Percentiles rank a stretch among this genome's conserved stretches.
phyloP scores from a whole-genome alignment of 2,113 vertebrate genomes.

The Hymenochirus boettgeri region DNA sequence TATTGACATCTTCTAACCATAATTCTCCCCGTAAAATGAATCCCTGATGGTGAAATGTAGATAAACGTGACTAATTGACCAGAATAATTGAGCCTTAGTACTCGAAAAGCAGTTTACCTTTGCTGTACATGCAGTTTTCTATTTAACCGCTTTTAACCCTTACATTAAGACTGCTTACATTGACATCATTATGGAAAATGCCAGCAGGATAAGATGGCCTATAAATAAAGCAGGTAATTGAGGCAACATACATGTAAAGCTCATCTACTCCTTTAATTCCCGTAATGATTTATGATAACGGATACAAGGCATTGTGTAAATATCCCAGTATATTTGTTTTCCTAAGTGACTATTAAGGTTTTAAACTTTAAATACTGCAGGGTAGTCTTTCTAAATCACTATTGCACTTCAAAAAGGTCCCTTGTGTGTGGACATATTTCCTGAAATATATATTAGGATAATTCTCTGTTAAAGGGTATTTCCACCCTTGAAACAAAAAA shows the following conservation, averaged over 20 bases:
- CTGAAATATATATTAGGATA: too few species aligned
- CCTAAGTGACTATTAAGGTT: too few species aligned
- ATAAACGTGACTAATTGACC: constrained; percentile 71
- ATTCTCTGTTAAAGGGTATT: too few species aligned
- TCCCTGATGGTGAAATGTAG: constrained; percentile 79
- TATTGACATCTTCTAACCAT: constrained; percentile 79
- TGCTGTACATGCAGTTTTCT: constrained; percentile 69
- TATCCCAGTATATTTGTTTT: too few species aligned
- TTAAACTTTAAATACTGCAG: too few species aligned
- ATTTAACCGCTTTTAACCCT: constrained; percentile 63
- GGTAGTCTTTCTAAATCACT: too few species aligned
- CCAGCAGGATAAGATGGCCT: constrained; percentile 49
- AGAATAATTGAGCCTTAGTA: constrained; percentile 66
- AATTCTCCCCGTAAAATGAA: constrained; percentile 80
- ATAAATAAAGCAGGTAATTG: constrained; percentile 7
- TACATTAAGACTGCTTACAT: constrained; percentile 68
- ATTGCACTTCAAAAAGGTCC: too few species aligned
- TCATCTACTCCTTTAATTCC: not conserved
- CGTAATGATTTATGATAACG: too few species aligned
- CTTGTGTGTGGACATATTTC: too few species aligned
- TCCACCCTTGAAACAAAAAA: too few species aligned
- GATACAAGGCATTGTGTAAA: too few species aligned
- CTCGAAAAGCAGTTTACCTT: constrained; percentile 64
- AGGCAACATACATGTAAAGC: not conserved
- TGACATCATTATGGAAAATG: constrained; percentile 58